A percentile compares a stretch with the other conserved stretches of the same genome.
Conservation (phyloP, 2,113 vertebrate genomes). For the Brienomyrus longianalis region DNA sequence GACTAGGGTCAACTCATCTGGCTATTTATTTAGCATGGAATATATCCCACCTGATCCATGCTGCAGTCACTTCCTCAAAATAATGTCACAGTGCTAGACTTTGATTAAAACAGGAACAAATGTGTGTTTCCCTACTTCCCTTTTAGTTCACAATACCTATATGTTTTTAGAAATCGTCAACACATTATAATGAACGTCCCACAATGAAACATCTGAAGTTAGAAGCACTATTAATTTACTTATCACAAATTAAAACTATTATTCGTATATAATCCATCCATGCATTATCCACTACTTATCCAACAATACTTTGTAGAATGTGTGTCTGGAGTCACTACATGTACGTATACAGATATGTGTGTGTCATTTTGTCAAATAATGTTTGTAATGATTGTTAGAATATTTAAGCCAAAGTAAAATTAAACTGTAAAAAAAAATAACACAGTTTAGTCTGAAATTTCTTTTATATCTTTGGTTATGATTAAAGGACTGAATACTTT, state of each 20-base stretch:
- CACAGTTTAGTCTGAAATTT: not conserved
- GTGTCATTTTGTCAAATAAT: not conserved
- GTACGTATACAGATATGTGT: not conserved
- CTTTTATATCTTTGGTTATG: not conserved
- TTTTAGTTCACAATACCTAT: conserved; percentile 13
- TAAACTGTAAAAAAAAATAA: not conserved
- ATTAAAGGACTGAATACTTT: not conserved
- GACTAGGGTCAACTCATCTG: not conserved
- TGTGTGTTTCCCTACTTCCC: conserved; percentile 14
- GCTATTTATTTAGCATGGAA: conserved; percentile 6
- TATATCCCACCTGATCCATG: conserved; percentile 17
- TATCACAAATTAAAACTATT: not conserved
- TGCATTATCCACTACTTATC: not conserved
- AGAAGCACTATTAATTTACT: not conserved
- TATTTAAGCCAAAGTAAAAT: not conserved
- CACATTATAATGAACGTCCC: not conserved
- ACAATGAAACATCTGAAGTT: not conserved
- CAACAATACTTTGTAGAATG: not conserved
- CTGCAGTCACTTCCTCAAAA: conserved; percentile 12
- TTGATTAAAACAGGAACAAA: conserved; percentile 33
- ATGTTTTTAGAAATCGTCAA: not conserved
- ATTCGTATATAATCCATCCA: not conserved
- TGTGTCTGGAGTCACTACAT: not conserved
- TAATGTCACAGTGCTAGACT: conserved; percentile 16
- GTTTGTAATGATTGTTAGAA: not conserved